Conservation (phyloP, 2,797 vertebrate genomes). For the Steatocranus sp. region DNA sequence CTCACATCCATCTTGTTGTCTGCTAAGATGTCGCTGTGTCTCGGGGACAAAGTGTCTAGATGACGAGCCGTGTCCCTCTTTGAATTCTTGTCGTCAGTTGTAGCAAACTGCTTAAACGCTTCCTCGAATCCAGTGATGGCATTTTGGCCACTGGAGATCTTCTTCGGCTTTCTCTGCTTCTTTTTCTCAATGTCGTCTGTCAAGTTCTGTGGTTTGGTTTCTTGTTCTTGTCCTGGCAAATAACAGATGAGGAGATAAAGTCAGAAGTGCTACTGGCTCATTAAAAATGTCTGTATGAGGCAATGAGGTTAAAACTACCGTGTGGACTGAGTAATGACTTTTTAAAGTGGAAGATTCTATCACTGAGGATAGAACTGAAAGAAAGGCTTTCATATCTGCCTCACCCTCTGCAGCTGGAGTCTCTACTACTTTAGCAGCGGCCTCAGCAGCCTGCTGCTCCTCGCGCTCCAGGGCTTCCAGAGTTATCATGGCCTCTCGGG, state of each 20-base stretch:
- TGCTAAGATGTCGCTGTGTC: neutral
- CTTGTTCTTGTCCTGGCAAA: neutral
- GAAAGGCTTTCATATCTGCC: neutral
- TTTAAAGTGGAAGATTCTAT: neutral
- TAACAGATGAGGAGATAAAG: neutral
- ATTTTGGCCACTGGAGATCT: slow-evolving; percentile 48
- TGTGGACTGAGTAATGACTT: neutral
- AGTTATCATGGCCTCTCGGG: slow-evolving; percentile 72
- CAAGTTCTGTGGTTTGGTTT: slow-evolving; percentile 16
- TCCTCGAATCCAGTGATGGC: slow-evolving; percentile 80
- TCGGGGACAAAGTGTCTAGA: neutral
- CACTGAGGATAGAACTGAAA: neutral
- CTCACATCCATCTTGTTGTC: slow-evolving; percentile 24
- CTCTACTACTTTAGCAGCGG: slow-evolving; percentile 38
- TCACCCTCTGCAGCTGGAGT: slow-evolving; percentile 18
- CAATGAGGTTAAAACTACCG: neutral
- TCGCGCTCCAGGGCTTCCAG: slow-evolving; percentile 77
- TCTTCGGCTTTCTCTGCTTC: slow-evolving; percentile 77
- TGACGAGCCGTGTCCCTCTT: neutral
- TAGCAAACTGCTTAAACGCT: slow-evolving; percentile 80
- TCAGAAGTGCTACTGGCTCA: neutral
- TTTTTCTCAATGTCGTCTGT: slow-evolving; percentile 55
- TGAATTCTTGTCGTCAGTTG: neutral
- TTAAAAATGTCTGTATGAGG: neutral
- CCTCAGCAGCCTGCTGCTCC: slow-evolving; percentile 61